A percentile compares a stretch with the other conserved stretches of the same genome.
These are phyloP conservation scores for Beris chalybata DNA, from an alignment of 2,888 invertebrate genomes.

Conservation along the genomic window DNA sequence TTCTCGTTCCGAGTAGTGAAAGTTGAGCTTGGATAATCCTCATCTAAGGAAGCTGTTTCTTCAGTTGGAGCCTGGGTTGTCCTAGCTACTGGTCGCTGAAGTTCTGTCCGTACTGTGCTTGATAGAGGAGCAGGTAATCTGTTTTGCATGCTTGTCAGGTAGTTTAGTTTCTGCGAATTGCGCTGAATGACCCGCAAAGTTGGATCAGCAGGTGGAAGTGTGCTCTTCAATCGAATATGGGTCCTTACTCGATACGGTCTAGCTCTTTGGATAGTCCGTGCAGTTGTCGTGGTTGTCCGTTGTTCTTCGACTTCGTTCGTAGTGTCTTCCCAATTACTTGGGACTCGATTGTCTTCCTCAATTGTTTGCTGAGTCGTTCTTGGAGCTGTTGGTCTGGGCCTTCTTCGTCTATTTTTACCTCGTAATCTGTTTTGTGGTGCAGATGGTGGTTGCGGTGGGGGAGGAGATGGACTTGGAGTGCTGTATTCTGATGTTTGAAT, in stretches of 20 bases:
- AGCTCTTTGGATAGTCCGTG: neutral
- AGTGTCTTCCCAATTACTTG: neutral
- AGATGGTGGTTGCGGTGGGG: slow-evolving; percentile 17
- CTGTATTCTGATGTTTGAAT: slow-evolving; percentile 27
- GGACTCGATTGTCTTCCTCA: neutral
- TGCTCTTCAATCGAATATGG: neutral
- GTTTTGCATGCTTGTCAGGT: slow-evolving; percentile 4
- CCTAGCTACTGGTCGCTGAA: neutral
- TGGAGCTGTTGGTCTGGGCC: slow-evolving; percentile 24
- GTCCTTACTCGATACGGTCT: neutral
- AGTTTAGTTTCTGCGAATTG: neutral
- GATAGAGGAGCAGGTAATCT: slow-evolving; percentile 3
- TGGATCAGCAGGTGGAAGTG: slow-evolving; percentile 9
- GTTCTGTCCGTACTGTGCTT: neutral
- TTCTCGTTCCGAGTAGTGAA: neutral
- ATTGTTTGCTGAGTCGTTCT: slow-evolving; percentile 3
- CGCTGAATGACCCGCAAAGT: slow-evolving; percentile 14
- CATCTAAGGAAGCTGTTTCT: neutral
- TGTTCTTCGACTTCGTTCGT: neutral
- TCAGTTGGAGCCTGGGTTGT: neutral
- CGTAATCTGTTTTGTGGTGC: slow-evolving; percentile 13
- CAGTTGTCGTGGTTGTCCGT: slow-evolving; percentile 1
- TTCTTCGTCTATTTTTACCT: slow-evolving; percentile 20
- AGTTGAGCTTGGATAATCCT: slow-evolving; percentile 4
- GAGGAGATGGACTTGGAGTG: slow-evolving; percentile 16